These are phyloP conservation scores for Eupeodes latifasciatus DNA, from an alignment of 2,888 invertebrate species.

Conservation along the genomic window DNA sequence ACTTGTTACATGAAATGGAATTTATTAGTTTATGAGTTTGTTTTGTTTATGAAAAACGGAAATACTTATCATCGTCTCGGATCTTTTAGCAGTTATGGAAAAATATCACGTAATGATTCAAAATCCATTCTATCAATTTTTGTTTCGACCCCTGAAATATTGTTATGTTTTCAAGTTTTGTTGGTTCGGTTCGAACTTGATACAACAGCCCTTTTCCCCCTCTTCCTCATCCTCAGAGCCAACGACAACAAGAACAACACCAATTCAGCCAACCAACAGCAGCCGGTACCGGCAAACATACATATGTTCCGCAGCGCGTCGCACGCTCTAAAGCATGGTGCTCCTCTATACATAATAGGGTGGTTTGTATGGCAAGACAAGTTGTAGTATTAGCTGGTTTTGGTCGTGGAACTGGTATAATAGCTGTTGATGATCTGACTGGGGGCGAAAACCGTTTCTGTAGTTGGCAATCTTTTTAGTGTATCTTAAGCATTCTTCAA, in stretches of 20 bases:
- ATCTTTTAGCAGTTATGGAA: neutral
- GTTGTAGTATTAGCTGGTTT: slow-evolving; percentile 43
- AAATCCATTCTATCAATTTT: neutral
- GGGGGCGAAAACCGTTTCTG: slow-evolving; percentile 69
- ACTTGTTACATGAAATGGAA: slow-evolving; percentile 19
- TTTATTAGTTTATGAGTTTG: neutral
- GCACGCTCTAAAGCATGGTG: slow-evolving; percentile 41
- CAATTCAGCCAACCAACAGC: neutral
- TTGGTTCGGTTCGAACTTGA: slow-evolving; percentile 50
- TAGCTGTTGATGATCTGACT: slow-evolving; percentile 69
- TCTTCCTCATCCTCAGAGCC: neutral
- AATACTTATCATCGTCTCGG: neutral
- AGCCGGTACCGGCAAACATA: slow-evolving; percentile 28
- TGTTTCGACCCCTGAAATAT: neutral
- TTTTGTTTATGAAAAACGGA: neutral
- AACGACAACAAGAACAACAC: neutral
- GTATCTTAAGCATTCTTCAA: slow-evolving; percentile 67
- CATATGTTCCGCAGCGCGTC: slow-evolving; percentile 16
- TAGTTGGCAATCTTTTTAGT: slow-evolving; percentile 66
- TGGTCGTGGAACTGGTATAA: slow-evolving; percentile 72
- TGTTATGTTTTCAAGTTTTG: neutral
- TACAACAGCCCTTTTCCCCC: slow-evolving; percentile 27
- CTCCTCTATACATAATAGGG: slow-evolving; percentile 51
- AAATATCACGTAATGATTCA: neutral
- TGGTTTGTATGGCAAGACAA: slow-evolving; percentile 61